Base-by-base conservation (phyloP, 2,888 invertebrate species). In the Xylophagus ater region DNA sequence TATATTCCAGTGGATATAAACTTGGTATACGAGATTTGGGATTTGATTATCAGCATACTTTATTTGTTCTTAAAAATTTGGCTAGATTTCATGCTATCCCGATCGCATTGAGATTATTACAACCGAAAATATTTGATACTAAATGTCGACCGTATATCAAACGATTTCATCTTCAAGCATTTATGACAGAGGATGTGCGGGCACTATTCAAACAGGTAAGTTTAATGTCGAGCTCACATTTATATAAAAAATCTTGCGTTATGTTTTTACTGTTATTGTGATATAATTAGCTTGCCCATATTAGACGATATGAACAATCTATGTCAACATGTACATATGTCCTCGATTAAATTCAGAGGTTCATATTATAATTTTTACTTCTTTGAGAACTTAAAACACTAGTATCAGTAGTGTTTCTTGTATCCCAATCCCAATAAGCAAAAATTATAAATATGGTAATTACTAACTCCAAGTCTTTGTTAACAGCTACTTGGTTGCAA, bases 31-130 rank as follows among this genome's bases (percentile, higher is more conserved):
- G 76, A 24, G 53, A 61, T 24, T 51, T 55, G 40, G 69, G 73
- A 37, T 67, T 72, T 34, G 70, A 75, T 52, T 52, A 69, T 24
- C 58, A 60, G 1, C 69, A 71, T 31, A 60, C 69, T 0, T 60
- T 57, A 37, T 41, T 71, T 2, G 64, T 71, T 4, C 51, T 75
- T 1, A 53, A 59, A 30, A 62, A 69, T 29, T 49, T 75, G 48
- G 75, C 74, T 0, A 61, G 65, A 47, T 74, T 71, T 49, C 76
- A 77, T 51, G 72, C 73, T 0, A 57, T 73, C 9, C 69, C 73
- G 1, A 66, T 76, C 10, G 75, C 72, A 0, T 53, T 71, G 40
- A 70, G 72, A 30, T 43, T 62, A 0, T 59, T 65, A 15, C 61
- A 66, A 45, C 69, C 71, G 0, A 51, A 61, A 23, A 54, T 58